A percentile compares a stretch with the other conserved stretches of the same genome.
phyloP scores from a whole-genome alignment of 2,888 invertebrate species.

The Crossocerus cetratus region DNA sequence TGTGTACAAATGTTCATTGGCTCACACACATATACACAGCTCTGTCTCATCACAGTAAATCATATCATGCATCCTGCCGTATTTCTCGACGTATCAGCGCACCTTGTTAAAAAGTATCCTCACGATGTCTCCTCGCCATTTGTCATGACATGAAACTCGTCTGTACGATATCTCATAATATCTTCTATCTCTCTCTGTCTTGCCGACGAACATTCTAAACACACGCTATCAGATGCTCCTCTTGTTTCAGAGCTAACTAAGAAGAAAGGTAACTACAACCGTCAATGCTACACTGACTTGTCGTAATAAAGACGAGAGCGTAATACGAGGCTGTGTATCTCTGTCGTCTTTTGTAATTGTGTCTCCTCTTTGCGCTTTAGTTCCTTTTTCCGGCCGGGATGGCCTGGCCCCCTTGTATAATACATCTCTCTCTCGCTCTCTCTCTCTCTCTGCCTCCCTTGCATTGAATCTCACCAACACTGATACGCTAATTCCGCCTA shows the following conservation, averaged over 20 bases:
- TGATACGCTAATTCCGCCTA: background rate
- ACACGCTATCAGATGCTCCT: slow-evolving; percentile 79
- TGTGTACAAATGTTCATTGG: too few relatives aligned
- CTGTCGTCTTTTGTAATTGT: slow-evolving; percentile 39
- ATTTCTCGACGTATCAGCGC: too few relatives aligned
- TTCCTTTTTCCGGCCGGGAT: slow-evolving; percentile 18
- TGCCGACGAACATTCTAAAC: slow-evolving; percentile 75
- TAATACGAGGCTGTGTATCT: slow-evolving; percentile 52
- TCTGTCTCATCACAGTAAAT: too few relatives aligned
- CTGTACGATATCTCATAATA: slow-evolving; percentile 27
- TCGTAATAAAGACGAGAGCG: slow-evolving; percentile 45
- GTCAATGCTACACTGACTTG: slow-evolving; percentile 44
- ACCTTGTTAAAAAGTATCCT: too few relatives aligned
- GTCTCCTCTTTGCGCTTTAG: slow-evolving; percentile 38
- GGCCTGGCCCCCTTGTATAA: slow-evolving; percentile 17
- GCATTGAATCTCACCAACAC: background rate
- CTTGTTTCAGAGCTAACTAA: slow-evolving; percentile 91
- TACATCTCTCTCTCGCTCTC: background rate
- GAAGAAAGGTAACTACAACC: slow-evolving; percentile 81
- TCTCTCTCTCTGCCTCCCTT: background rate
- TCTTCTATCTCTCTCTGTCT: slow-evolving; percentile 58
- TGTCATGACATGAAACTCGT: too few relatives aligned
- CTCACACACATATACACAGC: too few relatives aligned
- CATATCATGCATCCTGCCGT: too few relatives aligned
- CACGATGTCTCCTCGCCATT: too few relatives aligned